Conservation (phyloP, 2,113 vertebrate genomes). For the Falco punctatus region DNA sequence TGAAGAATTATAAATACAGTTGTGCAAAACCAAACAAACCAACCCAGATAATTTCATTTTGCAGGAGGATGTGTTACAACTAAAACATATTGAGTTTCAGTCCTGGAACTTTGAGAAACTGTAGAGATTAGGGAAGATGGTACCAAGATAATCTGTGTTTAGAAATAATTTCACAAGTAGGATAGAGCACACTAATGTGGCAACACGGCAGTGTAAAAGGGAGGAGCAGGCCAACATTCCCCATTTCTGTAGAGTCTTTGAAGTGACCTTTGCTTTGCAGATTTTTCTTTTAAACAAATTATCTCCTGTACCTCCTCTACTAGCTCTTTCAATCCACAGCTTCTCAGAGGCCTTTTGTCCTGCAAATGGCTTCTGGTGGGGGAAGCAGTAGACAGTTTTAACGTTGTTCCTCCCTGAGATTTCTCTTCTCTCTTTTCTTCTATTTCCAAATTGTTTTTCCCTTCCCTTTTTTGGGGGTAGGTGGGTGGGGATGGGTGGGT, state of each 20-base stretch:
- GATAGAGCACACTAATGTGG: neutral
- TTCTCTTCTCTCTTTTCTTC: neutral
- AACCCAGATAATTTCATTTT: neutral
- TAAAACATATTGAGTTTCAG: neutral
- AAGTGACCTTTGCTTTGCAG: constrained; percentile 43
- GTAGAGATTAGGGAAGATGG: neutral
- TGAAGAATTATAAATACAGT: neutral
- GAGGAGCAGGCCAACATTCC: neutral
- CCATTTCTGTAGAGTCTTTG: neutral
- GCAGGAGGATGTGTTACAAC: neutral
- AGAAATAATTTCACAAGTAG: constrained; percentile 4
- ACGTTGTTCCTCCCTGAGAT: neutral
- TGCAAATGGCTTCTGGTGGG: neutral
- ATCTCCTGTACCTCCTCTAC: constrained; percentile 28
- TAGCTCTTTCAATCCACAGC: neutral
- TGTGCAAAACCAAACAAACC: neutral
- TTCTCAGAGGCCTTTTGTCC: constrained; percentile 48
- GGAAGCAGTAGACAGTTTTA: neutral
- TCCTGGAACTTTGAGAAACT: neutral
- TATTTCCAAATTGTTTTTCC: neutral
- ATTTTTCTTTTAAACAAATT: constrained; percentile 21
- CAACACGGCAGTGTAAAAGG: neutral
- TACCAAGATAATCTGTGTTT: neutral
- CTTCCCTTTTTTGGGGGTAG: neutral
- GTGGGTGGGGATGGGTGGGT: neutral